Evolutionary conservation across 2,113 vertebrate species (phyloP), one percentile per base, ranked within the genome.

Genomic region (Martes martes): DNA sequence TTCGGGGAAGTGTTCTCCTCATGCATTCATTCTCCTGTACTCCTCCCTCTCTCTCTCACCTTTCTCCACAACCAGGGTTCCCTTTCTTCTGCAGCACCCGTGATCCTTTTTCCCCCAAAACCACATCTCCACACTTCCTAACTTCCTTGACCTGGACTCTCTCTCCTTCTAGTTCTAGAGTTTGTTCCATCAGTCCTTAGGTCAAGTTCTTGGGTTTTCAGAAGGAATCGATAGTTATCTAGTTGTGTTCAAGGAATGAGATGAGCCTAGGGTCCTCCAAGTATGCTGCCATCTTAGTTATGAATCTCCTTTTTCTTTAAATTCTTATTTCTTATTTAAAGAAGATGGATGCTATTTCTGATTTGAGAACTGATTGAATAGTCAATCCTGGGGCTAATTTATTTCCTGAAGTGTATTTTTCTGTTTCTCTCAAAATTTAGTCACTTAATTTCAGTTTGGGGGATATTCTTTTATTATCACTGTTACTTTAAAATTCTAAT

Each of bases 401-500:
- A 89, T 71, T 94, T 92, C 87, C 45, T 79, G 4, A 81, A 87
- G 33, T 36, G 9, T 3, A 63, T 59, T 11, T 83, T 13, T 67
- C 9, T 88, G 13, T 55, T 88, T 69, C 11, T 83, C 21, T 63
- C 39, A 93, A 76, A 93, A 63, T 76, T 67, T 13, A 63, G 42
- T 74, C 31, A 93, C 36, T 92, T 86, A 6, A 76, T 76, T 93
- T 91, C 11, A 39, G 18, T 93, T 89, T 82, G 5, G 14, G 33
- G 11, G 2, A 31, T 55, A 85, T 23, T 36, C 24, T 31, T 6
- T 95, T 92, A 55, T 55, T 83, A 24, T 84, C 52, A 74, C 0
- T 80, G 28, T 24, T 93, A 42, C 63, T 91, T 86, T 90, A 78
- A 83, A 83, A 94, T 82, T 94, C 31, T 65, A n/a, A 63, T 90